phyloP scores from a whole-genome alignment of 2,888 invertebrate species.

The Netelia melanura region DNA sequence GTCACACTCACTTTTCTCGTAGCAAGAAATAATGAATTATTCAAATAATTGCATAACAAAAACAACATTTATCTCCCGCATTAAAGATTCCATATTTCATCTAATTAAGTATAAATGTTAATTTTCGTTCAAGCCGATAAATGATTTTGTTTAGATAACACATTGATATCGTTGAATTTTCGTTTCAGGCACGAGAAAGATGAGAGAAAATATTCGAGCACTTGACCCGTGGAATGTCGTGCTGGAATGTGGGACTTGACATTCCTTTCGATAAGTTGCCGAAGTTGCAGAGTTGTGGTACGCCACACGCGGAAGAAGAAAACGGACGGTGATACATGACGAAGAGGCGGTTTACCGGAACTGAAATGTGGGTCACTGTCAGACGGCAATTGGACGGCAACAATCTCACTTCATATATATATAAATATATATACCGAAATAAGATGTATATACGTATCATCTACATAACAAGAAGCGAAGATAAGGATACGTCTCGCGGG shows the following conservation, averaged over 20 bases:
- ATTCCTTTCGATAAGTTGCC: slow-evolving; percentile 4
- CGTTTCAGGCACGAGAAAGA: not conserved
- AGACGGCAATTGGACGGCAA: slow-evolving; percentile 22
- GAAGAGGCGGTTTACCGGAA: slow-evolving; percentile 70
- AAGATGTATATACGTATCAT: not conserved
- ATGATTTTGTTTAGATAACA: no score
- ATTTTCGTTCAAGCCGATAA: no score
- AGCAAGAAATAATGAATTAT: no score
- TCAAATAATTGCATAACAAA: no score
- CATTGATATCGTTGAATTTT: not conserved
- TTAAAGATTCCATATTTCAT: no score
- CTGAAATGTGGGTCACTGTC: slow-evolving; percentile 81
- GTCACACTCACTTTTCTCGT: no score
- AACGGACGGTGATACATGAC: slow-evolving; percentile 47
- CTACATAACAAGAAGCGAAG: not conserved
- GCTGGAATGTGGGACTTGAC: not conserved
- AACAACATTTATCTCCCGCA: no score
- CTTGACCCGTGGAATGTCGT: not conserved
- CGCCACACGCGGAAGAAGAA: slow-evolving; percentile 50
- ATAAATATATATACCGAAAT: not conserved
- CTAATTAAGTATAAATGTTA: no score
- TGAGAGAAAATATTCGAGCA: not conserved
- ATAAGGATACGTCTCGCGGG: not conserved
- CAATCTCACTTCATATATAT: not conserved
- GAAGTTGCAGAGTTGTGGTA: not conserved